Evolutionary conservation across 2,113 vertebrate genomes (phyloP), one percentile per base, ranked within the genome.

Genomic region (Albula glossodonta): DNA sequence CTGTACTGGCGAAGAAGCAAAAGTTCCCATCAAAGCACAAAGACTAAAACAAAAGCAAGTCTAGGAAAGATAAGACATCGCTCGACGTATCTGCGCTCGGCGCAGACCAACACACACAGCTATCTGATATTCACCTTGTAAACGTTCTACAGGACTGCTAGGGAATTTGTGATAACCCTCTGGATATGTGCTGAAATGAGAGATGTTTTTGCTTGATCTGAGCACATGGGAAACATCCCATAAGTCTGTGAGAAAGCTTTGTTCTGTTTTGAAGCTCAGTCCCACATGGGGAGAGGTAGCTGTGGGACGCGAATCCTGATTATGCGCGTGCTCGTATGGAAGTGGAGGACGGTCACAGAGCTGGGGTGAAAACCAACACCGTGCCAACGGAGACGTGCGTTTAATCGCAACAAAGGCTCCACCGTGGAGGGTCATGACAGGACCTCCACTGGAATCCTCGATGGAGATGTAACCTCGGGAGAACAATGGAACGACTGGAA

Each of bases 231-330:
- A 48, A 48, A 83, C 41, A 15, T 22, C 31, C 19, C 25, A 19
- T 57, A 60, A 86, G 57, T 63, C 15, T 17, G 15, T 2, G 25
- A n/a, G 9, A 9, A 41, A 15, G 41, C 22, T 83, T 70, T 82
- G 57, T 82, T 77, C 60, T 31, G 7, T 51, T 60, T 82, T 80
- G 49, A 52, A 48, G 49, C 70, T 2, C n/a, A 15, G 11, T 82
- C 81, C 86, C 81, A 80, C 22, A 41, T 83, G 63, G 63, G 70
- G 8, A 5, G 70, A 31, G n/a, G 70, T 74, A 78, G 78, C 49
- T n/a, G 31, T 41, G 12, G 77, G 53, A 66, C 53, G 17, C 84
- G 31, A 87, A 83, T 83, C 86, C 22, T 63, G 6, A n/a, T 51
- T 25, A 25, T 79, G 52, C 13, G 48, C 52, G 11, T 22, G n/a